Conservation (phyloP, 2,888 invertebrate genomes). For the Lamellibrachia satsuma region DNA sequence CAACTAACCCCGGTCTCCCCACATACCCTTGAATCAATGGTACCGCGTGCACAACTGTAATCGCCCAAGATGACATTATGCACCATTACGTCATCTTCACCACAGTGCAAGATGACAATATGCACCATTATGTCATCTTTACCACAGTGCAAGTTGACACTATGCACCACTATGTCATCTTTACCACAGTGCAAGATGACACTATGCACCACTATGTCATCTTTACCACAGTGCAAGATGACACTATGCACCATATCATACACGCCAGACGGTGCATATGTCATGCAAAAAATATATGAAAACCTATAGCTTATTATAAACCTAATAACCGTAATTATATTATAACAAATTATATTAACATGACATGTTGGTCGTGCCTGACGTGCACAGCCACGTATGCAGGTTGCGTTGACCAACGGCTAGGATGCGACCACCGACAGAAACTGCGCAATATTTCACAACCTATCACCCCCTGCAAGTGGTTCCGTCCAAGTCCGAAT, state of each 20-base stretch:
- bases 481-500: constrained; percentile 5
- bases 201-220: neutral
- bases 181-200: neutral
- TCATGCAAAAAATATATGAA: neutral
- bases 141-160: neutral
- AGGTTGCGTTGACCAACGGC: neutral
- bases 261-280: neutral
- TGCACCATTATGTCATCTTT: neutral
- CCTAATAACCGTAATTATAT: neutral
- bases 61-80: neutral
- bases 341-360: neutral
- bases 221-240: neutral
- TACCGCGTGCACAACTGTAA: too few relatives aligned
- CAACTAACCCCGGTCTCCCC: neutral
- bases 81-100: neutral
- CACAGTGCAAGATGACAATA: neutral
- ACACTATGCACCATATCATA: neutral
- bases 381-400: neutral
- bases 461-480: neutral
- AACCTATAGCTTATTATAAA: too few relatives aligned
- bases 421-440: neutral
- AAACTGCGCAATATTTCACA: neutral
- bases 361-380: neutral
- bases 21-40: neutral
- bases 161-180: neutral